These are phyloP conservation scores for Gallirallus australis DNA, from an alignment of 2,797 vertebrate species.

Conservation along the genomic window DNA sequence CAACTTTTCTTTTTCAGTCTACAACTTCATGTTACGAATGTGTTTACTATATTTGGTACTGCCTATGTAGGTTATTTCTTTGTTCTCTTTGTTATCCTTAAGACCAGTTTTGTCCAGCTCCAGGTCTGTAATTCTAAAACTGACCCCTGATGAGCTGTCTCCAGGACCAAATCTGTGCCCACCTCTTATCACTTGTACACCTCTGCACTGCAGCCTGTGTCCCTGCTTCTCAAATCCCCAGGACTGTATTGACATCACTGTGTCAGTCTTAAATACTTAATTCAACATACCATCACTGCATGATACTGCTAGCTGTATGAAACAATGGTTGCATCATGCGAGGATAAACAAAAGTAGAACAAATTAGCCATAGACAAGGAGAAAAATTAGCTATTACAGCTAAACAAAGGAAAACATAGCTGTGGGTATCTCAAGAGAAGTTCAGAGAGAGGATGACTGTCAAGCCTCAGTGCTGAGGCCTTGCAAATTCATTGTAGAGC, in stretches of 20 bases:
- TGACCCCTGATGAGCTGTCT: neutral
- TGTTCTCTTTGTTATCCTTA: neutral
- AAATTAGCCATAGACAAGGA: neutral
- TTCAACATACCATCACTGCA: fast-evolving
- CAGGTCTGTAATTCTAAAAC: neutral
- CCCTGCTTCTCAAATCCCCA: neutral
- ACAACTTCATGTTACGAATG: neutral
- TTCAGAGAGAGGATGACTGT: neutral
- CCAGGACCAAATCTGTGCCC: neutral
- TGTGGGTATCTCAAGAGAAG: neutral
- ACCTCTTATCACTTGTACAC: fast-evolving
- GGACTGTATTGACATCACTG: neutral
- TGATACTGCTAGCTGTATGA: neutral
- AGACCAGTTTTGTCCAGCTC: neutral
- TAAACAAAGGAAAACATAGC: neutral
- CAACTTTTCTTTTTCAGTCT: neutral
- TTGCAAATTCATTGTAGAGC: neutral
- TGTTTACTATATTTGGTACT: neutral
- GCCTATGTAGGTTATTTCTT: neutral
- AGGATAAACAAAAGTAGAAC: neutral
- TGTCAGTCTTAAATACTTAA: neutral
- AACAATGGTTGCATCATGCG: fast-evolving
- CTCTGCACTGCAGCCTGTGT: fast-evolving
- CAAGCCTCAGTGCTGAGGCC: neutral
- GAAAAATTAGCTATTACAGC: neutral